Evolutionary conservation across 1,140 invertebrate species (phyloP), one percentile per base, ranked within the genome.

Genomic region (Himalopsyche phryganea): DNA sequence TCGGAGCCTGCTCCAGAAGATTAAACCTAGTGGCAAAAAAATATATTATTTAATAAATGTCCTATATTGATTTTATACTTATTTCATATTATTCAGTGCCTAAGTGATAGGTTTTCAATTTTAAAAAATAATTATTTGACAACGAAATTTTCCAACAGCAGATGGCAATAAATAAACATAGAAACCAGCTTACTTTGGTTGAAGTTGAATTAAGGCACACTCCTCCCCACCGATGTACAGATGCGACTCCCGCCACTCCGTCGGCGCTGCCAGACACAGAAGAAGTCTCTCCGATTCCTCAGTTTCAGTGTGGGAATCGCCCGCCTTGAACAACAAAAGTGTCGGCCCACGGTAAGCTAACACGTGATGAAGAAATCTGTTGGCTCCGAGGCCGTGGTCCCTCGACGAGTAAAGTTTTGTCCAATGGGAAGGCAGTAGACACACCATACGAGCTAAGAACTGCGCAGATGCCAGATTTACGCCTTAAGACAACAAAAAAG

Each of bases 321-420:
- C 64, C 68, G 83, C 70, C 46, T 83, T 81, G 10, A 94, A 67
- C 52, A 94, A 80, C n/a, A 87, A 81, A 14, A 94, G 71, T 0
- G 90, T 92, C 0, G 92, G 89, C 2, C 92, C 91, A 45, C 87
- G 76, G 74, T 96, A 96, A 6, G 86, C 85, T 14, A 92, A 78
- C 1, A 94, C 88, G 73, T 95, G 92, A 68, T 93, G 89, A 66
- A 89, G 75, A 73, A 96, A 92, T 11, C 92, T 82, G 78, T 95
- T 96, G 28, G 87, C 82, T 17, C 91, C 92, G 6, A 91, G 73
- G 2, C 92, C 93, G 69, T 94, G 88, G 50, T 91, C 83, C 63
- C 86, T 81, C 46, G 90, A 91, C 64, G 87, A 85, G 74, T 95
- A 96, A 11, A 96, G 75, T 32, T 87, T 76, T 5, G 84, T 84